Evolutionary conservation across 2,113 vertebrate species (phyloP).

Genomic region (Notothenia rossii): DNA sequence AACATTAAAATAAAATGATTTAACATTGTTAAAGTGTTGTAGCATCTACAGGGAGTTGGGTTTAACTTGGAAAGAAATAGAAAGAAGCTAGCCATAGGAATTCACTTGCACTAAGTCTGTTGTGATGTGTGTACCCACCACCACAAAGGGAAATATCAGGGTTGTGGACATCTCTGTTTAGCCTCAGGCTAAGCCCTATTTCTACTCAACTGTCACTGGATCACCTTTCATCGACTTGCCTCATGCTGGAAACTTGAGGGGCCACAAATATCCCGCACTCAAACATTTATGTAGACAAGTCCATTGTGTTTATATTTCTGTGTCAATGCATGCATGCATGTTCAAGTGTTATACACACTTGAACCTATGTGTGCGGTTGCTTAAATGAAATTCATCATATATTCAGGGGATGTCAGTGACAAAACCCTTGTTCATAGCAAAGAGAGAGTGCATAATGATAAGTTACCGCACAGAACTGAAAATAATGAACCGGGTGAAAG

Average conservation of each 20-base stretch:
- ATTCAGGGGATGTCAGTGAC: not conserved
- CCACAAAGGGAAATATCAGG: constrained; percentile 19
- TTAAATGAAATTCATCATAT: not conserved
- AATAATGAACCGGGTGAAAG: constrained; percentile 9
- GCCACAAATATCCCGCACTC: not conserved
- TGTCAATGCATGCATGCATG: not conserved
- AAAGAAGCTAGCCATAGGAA: not conserved
- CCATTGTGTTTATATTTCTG: not conserved
- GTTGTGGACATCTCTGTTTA: constrained; percentile 11
- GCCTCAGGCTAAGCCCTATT: constrained; percentile 3
- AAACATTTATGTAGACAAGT: not conserved
- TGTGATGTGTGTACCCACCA: not conserved
- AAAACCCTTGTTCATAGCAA: constrained; percentile 1
- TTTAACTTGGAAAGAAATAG: not conserved
- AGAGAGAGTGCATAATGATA: constrained; percentile 1
- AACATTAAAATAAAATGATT: not conserved
- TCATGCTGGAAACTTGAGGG: not conserved
- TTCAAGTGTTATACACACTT: not conserved
- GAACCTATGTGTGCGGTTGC: not conserved
- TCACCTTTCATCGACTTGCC: not conserved
- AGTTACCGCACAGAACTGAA: constrained; percentile 10
- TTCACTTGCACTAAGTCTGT: not conserved
- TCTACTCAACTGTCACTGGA: not conserved
- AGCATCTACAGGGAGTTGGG: not conserved
- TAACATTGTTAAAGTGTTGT: not conserved